Base-by-base conservation (phyloP, 2,888 invertebrate species). In the Hirtodrosophila cameraria region DNA sequence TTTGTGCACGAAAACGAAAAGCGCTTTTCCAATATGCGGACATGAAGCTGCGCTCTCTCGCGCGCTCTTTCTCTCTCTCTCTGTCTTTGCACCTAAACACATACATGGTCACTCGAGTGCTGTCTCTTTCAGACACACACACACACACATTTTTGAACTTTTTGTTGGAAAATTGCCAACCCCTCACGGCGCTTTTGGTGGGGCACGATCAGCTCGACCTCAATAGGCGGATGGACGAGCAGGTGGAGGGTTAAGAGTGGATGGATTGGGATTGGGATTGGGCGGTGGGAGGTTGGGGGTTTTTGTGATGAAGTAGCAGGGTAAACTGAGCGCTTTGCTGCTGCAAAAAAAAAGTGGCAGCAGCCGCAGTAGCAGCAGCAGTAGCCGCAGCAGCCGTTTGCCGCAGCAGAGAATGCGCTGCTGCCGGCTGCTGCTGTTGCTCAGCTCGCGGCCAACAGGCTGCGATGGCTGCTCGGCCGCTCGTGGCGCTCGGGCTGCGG, bases 381-480 rank as follows among this genome's bases (percentile, higher is more conserved):
- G 43, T 43, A 15, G 39, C 16, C 16, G 45, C 54, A 25, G 28
- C 46, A n/a, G n/a, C n/a, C n/a, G n/a, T n/a, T n/a, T n/a, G n/a
- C n/a, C n/a, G n/a, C n/a, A 25, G 36, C 55, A 57, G 64, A 49
- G 31, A 39, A 42, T 49, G 49, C 53, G 41, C 63, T 53, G 57
- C 35, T 38, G 45, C 23, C 50, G 43, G 59, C 70, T 67, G 68
- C 68, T 57, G 70, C 75, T 74, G 70, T 54, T 74, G 83, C 70
- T 77, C 74, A 74, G 75, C 66, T 76, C 63, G 60, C 70, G 61
- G 80, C 60, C 86, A 75, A 86, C 84, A 86, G 80, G 80, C 80
- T 86, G 86, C 86, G 79, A 75, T 69, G 72, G 84, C 52, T 80
- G 86, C 79, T 82, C 85, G 79, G 82, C 69, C 82, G 71, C 64